Evolutionary conservation across 2,797 vertebrate species (phyloP), one percentile per base, ranked within the genome.

Genomic region (Hyperoplus immaculatus): DNA sequence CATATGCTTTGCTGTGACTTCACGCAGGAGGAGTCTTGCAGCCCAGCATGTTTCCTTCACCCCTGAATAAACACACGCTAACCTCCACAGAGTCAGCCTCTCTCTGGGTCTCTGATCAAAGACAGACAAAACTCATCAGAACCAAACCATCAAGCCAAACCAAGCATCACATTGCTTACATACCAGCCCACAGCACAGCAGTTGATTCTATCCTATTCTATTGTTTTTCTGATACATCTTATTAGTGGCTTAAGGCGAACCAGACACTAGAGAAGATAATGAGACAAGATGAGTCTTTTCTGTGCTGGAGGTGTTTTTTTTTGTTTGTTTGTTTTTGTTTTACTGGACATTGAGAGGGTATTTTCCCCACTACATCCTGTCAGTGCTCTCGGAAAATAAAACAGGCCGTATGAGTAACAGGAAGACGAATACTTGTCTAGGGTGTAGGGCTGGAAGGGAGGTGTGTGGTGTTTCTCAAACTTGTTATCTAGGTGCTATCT

Each of bases 81-180:
- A 94, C 94, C 93, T 95, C 93, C 94, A 92, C 92, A 95, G 94
- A 95, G 95, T 95, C 94, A 96, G 95, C 93, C 73, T 57, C 79
- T 89, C 77, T 89, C 77, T 69, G 69, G 73, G 77, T 78, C 58
- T 74, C 63, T 79, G 82, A 91, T 90, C 78, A 92, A 91, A 93
- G 88, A 82, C 85, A 86, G 75, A 87, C 77, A 72, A 77, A 80
- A 76, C 64, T 64, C 71, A 77, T 75, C 58, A 87, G 78, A 81
- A 80, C 77, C 39, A 68, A 54, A 67, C 29, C 29, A 29, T 29
- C 29, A 77, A 75, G 56, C 63, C 10, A 36, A 87, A 93, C 94
- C 92, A 94, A 95, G 92, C 90, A 89, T 94, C 55, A 93, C 94
- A 90, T 82, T 91, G 91, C 59, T 94, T 92, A 88, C 94, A 95